Percentiles rank a stretch among this genome's conserved stretches.
Conservation (phyloP, 2,888 invertebrate genomes). For the Caenorhabditis sp. region DNA sequence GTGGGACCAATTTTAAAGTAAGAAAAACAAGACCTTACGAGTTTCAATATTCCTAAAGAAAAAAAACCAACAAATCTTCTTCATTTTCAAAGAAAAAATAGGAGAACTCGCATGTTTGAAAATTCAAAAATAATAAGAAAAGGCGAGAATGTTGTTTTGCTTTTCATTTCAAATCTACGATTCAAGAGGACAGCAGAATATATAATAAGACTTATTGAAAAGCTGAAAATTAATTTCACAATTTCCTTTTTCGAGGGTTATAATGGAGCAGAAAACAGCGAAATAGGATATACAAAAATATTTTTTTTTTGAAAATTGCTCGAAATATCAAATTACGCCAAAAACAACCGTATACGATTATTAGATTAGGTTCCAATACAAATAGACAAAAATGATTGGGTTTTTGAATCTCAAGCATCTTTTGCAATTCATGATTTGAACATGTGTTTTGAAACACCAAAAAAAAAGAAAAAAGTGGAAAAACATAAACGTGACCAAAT, state of each 20-base stretch:
- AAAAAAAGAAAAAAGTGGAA: background rate
- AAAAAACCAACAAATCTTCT: no score
- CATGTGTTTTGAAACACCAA: no score
- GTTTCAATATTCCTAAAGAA: no score
- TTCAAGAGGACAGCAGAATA: conserved; percentile 6
- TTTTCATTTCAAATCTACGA: conserved; percentile 4
- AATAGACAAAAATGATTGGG: background rate
- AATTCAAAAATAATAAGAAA: no score
- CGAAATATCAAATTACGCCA: background rate
- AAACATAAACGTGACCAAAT: background rate
- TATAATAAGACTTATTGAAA: background rate
- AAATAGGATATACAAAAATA: background rate
- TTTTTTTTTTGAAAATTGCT: background rate
- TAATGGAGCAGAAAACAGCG: background rate
- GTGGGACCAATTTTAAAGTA: no score
- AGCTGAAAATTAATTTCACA: background rate
- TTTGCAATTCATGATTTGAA: no score
- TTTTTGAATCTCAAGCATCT: no score
- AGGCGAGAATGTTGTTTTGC: conserved; percentile 16
- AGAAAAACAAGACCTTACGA: no score
- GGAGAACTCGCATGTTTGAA: no score
- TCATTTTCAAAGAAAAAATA: no score
- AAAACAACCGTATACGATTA: background rate
- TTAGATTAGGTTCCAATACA: background rate
- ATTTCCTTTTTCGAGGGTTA: background rate